A percentile compares a stretch with the other conserved stretches of the same genome.
phyloP scores from a whole-genome alignment of 2,113 vertebrate genomes.

The Indri indri region DNA sequence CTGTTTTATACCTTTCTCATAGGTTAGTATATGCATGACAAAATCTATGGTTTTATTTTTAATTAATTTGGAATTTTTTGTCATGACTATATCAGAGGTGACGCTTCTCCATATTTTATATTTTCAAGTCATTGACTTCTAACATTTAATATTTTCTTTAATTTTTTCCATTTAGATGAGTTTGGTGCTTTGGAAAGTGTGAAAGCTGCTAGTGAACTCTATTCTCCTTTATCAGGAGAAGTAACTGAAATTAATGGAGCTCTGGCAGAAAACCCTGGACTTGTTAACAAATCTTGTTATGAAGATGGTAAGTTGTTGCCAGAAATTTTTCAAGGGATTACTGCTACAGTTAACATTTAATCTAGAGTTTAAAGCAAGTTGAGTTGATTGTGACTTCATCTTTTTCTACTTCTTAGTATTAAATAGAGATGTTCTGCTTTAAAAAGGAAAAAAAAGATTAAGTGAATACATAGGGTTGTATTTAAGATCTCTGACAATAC shows the following conservation, averaged over 20 bases:
- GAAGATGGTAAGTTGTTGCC: constrained; percentile 90
- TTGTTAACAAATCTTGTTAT: constrained; percentile 98
- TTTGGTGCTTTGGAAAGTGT: constrained; percentile 99
- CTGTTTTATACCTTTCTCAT: not conserved
- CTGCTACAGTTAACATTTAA: constrained; percentile 1
- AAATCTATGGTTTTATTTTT: not conserved
- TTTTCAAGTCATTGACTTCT: constrained; percentile 20
- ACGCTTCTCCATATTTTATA: not conserved
- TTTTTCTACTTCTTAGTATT: not conserved
- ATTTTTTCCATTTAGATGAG: constrained; percentile 88
- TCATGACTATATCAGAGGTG: not conserved
- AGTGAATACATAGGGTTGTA: not conserved
- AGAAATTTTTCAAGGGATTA: constrained; percentile 7
- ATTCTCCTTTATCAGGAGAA: constrained; percentile 91
- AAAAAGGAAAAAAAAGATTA: not conserved
- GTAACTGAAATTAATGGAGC: constrained; percentile 93
- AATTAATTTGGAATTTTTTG: constrained; percentile 1
- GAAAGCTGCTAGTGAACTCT: constrained; percentile 91
- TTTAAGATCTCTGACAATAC: not conserved
- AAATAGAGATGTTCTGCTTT: not conserved
- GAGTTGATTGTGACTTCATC: not conserved
- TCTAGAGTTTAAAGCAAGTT: not conserved
- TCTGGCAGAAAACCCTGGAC: constrained; percentile 94
- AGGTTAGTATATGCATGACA: not conserved
- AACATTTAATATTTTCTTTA: constrained; percentile 12